Percentiles rank a stretch among this genome's conserved stretches.
These are phyloP conservation scores for Piprites chloris DNA, from an alignment of 2,113 vertebrate genomes.

Conservation along the genomic window DNA sequence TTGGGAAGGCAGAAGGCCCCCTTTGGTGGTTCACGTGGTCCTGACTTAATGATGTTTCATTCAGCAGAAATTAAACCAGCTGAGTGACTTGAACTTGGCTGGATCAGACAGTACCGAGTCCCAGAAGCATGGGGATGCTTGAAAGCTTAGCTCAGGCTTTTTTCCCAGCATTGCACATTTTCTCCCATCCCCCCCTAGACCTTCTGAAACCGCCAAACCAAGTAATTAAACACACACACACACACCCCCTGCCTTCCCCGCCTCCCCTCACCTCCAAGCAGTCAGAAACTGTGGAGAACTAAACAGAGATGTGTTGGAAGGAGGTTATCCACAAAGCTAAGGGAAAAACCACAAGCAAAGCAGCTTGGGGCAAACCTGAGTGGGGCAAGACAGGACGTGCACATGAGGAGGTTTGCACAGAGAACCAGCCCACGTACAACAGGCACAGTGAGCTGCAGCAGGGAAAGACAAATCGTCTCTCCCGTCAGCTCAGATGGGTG, in stretches of 20 bases:
- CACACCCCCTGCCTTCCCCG: accelerated
- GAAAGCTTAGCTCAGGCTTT: neutral
- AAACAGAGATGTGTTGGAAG: neutral
- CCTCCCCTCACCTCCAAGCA: neutral
- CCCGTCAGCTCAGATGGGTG: accelerated
- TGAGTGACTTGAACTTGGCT: neutral
- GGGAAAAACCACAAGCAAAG: constrained; percentile 9
- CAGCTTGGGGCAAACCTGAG: neutral
- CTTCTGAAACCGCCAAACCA: neutral
- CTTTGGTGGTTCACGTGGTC: neutral
- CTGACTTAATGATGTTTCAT: neutral
- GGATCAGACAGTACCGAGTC: neutral
- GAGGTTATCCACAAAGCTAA: neutral
- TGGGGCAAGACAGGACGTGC: neutral
- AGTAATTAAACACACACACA: too few relatives aligned
- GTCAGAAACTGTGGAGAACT: neutral
- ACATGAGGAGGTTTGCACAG: neutral
- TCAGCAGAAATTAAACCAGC: neutral
- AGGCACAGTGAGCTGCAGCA: neutral
- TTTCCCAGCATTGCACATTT: neutral
- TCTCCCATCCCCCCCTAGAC: neutral
- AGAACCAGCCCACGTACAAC: accelerated
- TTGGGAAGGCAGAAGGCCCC: neutral
- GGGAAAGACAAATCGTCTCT: neutral
- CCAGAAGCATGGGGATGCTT: neutral